phyloP scores from a whole-genome alignment of 2,113 vertebrate species.

The Oryzias javanicus region DNA sequence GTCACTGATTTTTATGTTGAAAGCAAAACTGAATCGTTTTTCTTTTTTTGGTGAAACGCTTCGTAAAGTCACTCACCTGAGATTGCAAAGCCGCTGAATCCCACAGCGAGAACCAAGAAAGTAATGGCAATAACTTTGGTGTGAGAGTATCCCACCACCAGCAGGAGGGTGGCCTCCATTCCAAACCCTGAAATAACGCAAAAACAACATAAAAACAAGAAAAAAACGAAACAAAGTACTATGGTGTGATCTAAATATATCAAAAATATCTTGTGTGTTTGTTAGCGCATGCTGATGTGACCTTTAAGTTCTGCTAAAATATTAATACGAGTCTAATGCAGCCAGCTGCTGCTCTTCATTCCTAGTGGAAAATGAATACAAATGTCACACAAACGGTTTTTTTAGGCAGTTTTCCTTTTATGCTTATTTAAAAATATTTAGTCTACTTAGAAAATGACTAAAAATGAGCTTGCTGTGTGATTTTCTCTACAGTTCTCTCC shows the following conservation, averaged over 20 bases:
- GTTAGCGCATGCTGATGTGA: conserved; percentile 2
- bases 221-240: neutral
- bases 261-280: neutral
- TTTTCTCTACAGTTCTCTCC: neutral
- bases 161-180: conserved; percentile 89
- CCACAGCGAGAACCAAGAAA: conserved; percentile 88
- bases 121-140: conserved; percentile 87
- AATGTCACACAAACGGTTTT: neutral
- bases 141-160: conserved; percentile 91
- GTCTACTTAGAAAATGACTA: neutral
- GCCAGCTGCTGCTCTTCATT: conserved; percentile 15
- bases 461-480: neutral
- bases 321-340: conserved; percentile 19
- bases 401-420: neutral
- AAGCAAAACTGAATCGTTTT: no score
- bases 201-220: conserved; percentile 15
- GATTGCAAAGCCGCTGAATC: conserved; percentile 92
- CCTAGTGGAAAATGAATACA: neutral
- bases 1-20: no score
- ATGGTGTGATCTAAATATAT: neutral
- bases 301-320: conserved; percentile 22
- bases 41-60: neutral
- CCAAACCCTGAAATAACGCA: conserved; percentile 80
- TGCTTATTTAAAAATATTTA: neutral
- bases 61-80: conserved; percentile 76